phyloP scores from a whole-genome alignment of 2,113 vertebrate genomes.

The Coptodon bakossiorum region DNA sequence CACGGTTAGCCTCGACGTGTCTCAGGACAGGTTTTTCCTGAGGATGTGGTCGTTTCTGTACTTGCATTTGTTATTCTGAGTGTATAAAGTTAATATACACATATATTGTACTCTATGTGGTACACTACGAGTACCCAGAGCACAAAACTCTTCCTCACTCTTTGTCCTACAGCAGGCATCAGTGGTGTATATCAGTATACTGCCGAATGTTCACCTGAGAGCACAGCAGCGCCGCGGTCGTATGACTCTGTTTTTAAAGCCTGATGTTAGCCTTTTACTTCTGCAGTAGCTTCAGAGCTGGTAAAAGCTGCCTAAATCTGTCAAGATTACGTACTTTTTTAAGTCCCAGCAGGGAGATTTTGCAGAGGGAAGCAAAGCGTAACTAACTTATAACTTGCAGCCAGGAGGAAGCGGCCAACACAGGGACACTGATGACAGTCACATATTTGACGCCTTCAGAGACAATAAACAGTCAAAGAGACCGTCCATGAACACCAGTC shows the following conservation, averaged over 20 bases:
- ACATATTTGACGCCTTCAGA: not conserved
- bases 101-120: not conserved
- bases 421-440: not conserved
- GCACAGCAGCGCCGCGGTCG: rapidly evolving
- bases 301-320: not conserved
- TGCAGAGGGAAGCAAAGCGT: rapidly evolving
- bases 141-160: not conserved
- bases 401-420: not conserved
- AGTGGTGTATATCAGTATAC: not conserved
- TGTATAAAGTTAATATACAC: not conserved
- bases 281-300: not conserved
- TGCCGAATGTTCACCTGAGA: not conserved
- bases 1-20: not conserved
- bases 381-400: not conserved
- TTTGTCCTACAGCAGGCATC: not conserved
- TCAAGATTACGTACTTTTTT: not conserved
- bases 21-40: rapidly evolving
- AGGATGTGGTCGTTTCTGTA: not conserved
- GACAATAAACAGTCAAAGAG: not conserved
- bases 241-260: not conserved
- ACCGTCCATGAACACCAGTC: not conserved
- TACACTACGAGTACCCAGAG: not conserved
- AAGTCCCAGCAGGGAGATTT: not conserved
- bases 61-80: not conserved
- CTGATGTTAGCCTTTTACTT: not conserved